A percentile compares a stretch with the other conserved stretches of the same genome.
These are phyloP conservation scores for Carassius carassius DNA, from an alignment of 2,113 vertebrate species.

Conservation along the genomic window DNA sequence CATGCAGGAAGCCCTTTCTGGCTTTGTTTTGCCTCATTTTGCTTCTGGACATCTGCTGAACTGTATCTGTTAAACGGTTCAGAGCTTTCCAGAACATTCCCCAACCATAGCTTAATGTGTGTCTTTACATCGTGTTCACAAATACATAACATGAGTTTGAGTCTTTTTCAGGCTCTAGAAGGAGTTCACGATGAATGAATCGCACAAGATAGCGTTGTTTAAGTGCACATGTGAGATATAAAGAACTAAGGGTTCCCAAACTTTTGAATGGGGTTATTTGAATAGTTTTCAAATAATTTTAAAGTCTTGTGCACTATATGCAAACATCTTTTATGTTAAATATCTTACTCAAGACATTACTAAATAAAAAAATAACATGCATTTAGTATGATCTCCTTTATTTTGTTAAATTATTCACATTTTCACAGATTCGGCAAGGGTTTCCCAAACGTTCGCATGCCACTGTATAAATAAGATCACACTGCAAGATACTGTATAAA, in stretches of 20 bases:
- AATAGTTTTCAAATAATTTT: too few relatives aligned
- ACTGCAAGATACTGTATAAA: neutral
- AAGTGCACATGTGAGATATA: neutral
- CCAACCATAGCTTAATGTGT: constrained; percentile 8
- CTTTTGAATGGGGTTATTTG: too few relatives aligned
- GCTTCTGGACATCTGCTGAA: constrained; percentile 25
- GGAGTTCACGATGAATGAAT: neutral
- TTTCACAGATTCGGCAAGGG: too few relatives aligned
- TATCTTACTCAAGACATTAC: too few relatives aligned
- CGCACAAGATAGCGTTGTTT: too few relatives aligned
- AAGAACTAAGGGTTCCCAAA: neutral
- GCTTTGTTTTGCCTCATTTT: constrained; percentile 7
- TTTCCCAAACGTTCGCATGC: too few relatives aligned
- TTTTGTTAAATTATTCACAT: too few relatives aligned
- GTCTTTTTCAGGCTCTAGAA: neutral
- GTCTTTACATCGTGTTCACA: constrained; percentile 14
- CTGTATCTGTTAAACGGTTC: constrained; percentile 19
- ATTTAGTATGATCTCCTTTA: too few relatives aligned
- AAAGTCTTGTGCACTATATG: too few relatives aligned
- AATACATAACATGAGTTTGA: constrained; percentile 6
- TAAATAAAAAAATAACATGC: too few relatives aligned
- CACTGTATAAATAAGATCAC: neutral
- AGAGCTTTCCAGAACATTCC: constrained; percentile 5
- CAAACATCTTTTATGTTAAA: too few relatives aligned
- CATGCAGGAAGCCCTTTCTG: constrained; percentile 35